Base-by-base conservation (phyloP, 2,888 invertebrate species). In the Heliconius hortense region DNA sequence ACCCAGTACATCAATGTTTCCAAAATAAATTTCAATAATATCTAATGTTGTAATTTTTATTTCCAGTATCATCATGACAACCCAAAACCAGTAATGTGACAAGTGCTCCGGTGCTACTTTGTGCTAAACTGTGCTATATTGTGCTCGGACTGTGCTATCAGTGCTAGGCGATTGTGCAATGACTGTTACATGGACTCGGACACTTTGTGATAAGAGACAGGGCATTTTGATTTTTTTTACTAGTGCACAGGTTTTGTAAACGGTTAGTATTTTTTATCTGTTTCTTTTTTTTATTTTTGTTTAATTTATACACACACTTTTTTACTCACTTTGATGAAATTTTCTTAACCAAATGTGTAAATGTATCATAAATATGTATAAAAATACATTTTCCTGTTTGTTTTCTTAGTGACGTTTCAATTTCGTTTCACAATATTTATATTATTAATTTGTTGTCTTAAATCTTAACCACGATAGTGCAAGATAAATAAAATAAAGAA, bases 141-240 rank as follows among this genome's bases (percentile, higher is more conserved):
- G 68, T 69, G 56, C 31, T 69, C 28, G 35, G 48, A 48, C 48
- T 48, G 68, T 48, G 68, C 21, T 18, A 48, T 43, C 28, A 26
- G 73, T 73, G 73, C 24, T 43, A 24, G 77, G 74, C 78, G 71
- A 69, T 75, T 78, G 82, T 82, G 83, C 80, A 76, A 83, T 83
- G 83, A 82, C 71, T 82, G 81, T 80, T 79, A 79, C 76, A 78
- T 80, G 80, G 82, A 77, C 69, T 73, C 72, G 80, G 82, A 82
- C 82, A 81, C 60, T 82, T 74, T 78, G 80, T 80, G 79, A 79
- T 68, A 77, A 76, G 79, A 73, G 80, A 74, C 79, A 77, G 75
- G 78, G 75, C 35, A 48, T 76, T 63, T 77, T 79, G 73, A 76
- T 76, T 79, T 79, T 76, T 69, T 76, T 69, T 59, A 76, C 67